Evolutionary conservation across 2,797 vertebrate genomes (phyloP).

Genomic region (Gymnoscopelus braueri): DNA sequence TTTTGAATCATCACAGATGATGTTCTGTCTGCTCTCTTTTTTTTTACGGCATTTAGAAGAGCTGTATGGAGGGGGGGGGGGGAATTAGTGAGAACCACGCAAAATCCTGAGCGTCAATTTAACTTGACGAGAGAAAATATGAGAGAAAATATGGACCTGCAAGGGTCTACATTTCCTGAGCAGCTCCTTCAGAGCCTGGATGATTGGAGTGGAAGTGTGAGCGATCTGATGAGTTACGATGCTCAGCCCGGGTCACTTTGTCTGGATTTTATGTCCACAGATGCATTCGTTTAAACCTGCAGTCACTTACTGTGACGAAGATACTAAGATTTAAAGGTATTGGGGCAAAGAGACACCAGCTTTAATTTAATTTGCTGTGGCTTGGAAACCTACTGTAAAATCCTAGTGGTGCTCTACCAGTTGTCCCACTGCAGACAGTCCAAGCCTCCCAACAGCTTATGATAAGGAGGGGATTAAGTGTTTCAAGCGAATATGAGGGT

Average conservation of each 20-base stretch:
- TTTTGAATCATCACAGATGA: neutral
- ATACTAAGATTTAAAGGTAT: slow-evolving; percentile 49
- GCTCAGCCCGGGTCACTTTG: slow-evolving; percentile 36
- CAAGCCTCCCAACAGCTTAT: slow-evolving; percentile 73
- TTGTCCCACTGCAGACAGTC: slow-evolving; percentile 71
- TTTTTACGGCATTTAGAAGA: neutral
- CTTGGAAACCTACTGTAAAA: slow-evolving; percentile 61
- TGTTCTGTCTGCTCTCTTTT: slow-evolving; percentile 1
- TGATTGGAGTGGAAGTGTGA: slow-evolving; percentile 8
- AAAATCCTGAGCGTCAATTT: neutral
- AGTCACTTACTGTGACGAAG: slow-evolving; percentile 24
- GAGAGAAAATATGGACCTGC: too few species aligned
- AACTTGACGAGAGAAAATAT: too few species aligned
- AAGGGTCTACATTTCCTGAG: neutral
- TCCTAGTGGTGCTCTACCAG: slow-evolving; percentile 56
- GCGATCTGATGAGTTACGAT: slow-evolving; percentile 40
- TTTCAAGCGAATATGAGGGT: slow-evolving; percentile 63
- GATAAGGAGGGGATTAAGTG: slow-evolving; percentile 77
- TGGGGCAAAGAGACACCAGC: slow-evolving; percentile 9
- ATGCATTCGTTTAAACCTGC: slow-evolving; percentile 35
- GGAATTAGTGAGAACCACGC: neutral
- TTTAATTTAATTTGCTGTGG: slow-evolving; percentile 72
- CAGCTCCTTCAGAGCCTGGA: neutral
- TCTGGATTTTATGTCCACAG: slow-evolving; percentile 25
- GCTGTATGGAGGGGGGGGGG: neutral